Percentiles rank a stretch among this genome's conserved stretches.
phyloP scores from a whole-genome alignment of 2,888 invertebrate genomes.

The Troides helena region DNA sequence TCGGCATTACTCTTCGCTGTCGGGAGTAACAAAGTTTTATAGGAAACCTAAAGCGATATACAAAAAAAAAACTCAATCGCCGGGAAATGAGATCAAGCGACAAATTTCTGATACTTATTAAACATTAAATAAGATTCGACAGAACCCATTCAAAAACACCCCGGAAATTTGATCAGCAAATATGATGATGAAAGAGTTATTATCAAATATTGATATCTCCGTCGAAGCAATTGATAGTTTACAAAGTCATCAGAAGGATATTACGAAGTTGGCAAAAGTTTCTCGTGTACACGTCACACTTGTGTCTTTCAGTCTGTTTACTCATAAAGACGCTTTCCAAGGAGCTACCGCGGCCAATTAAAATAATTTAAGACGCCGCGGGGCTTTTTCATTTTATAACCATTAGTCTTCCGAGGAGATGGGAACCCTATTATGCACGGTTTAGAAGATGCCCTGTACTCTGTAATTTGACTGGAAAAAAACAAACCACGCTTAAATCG shows the following conservation, averaged over 20 bases:
- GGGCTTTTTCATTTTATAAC: slow-evolving; percentile 77
- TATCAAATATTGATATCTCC: slow-evolving; percentile 15
- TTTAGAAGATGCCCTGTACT: slow-evolving; percentile 67
- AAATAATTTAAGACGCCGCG: slow-evolving; percentile 78
- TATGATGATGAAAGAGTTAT: slow-evolving; percentile 18
- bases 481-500: slow-evolving; percentile 46
- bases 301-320: slow-evolving; percentile 43
- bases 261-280: slow-evolving; percentile 13
- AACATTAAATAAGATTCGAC: slow-evolving; percentile 3
- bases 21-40: slow-evolving; percentile 57
- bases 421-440: slow-evolving; percentile 73
- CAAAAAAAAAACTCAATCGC: slow-evolving; percentile 31
- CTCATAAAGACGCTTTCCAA: slow-evolving; percentile 53
- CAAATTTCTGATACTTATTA: slow-evolving; percentile 15
- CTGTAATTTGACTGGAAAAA: slow-evolving; percentile 66
- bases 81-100: slow-evolving; percentile 39
- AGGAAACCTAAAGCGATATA: slow-evolving; percentile 47
- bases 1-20: slow-evolving; percentile 69
- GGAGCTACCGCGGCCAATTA: slow-evolving; percentile 80
- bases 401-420: slow-evolving; percentile 74
- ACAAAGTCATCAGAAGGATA: slow-evolving; percentile 13
- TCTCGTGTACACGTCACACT: slow-evolving; percentile 30
- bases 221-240: slow-evolving; percentile 18
- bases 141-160: background rate
- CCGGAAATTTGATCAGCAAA: background rate